Conservation (phyloP, 1,140 invertebrate genomes). For the Thaumetopoea pityocampa region DNA sequence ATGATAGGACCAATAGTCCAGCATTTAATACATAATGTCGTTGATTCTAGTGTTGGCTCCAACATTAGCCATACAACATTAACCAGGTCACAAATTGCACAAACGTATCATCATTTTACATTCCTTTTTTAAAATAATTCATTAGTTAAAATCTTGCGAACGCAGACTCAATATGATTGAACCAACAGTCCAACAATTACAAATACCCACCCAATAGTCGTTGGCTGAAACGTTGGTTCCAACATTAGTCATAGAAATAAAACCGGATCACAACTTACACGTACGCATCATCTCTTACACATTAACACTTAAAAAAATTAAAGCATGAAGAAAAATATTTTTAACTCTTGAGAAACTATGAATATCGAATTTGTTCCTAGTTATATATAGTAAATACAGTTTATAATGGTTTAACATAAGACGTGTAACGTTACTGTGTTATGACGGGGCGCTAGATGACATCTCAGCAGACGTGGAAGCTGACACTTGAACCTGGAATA, state of each 20-base stretch:
- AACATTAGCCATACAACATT: no score
- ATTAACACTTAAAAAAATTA: constrained; percentile 56
- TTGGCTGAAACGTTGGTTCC: constrained; percentile 2
- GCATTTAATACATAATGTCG: no score
- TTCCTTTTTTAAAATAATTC: no score
- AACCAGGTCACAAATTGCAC: no score
- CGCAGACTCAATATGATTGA: no score
- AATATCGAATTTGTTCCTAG: constrained; percentile 68
- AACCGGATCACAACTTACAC: constrained; percentile 21
- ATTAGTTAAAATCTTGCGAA: no score
- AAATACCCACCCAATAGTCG: background rate
- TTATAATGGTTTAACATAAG: constrained; percentile 48
- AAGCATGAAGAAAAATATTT: constrained; percentile 62
- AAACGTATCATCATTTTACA: no score
- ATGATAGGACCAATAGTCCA: no score
- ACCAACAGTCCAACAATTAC: no score
- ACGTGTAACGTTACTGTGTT: constrained; percentile 46
- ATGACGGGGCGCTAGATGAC: constrained; percentile 57
- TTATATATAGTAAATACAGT: constrained; percentile 47
- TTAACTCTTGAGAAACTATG: constrained; percentile 53
- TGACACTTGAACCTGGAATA: constrained; percentile 51
- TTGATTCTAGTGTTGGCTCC: no score
- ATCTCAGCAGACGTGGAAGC: constrained; percentile 43
- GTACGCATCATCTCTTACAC: constrained; percentile 16
- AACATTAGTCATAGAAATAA: background rate